Percentiles rank a stretch among this genome's conserved stretches.
Conservation (phyloP, 2,113 vertebrate species). For the Gnathonemus longibarbis region DNA sequence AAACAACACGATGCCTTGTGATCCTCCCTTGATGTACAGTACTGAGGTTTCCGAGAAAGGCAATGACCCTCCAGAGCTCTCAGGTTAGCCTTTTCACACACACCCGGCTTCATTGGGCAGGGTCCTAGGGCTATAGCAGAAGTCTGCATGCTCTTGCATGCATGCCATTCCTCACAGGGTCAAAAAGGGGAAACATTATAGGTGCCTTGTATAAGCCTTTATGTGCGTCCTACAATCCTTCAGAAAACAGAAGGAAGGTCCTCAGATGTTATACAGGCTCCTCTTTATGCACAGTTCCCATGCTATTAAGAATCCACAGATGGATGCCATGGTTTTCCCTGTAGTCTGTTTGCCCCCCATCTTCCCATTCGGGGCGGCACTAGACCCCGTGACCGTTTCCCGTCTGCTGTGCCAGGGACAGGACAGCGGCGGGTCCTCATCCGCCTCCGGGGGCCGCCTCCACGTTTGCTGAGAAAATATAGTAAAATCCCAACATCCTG, state of each 20-base stretch:
- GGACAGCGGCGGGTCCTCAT: conserved; percentile 7
- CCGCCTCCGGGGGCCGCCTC: neutral
- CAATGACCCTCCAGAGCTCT: conserved; percentile 21
- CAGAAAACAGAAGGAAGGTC: conserved; percentile 28
- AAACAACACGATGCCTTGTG: neutral
- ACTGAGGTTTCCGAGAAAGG: conserved; percentile 23
- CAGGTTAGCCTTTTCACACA: conserved; percentile 48
- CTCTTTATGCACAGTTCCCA: conserved; percentile 47
- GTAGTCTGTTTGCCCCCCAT: neutral
- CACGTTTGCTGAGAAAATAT: conserved; percentile 32
- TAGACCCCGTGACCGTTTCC: neutral
- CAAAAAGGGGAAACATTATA: conserved; percentile 49
- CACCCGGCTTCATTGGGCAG: conserved; percentile 53
- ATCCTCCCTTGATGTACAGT: conserved; percentile 23
- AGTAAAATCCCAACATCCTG: conserved; percentile 27
- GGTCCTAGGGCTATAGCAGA: conserved; percentile 48
- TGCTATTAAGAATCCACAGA: conserved; percentile 38
- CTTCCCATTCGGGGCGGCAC: neutral
- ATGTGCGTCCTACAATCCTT: conserved; percentile 34
- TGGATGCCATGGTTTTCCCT: conserved; percentile 22
- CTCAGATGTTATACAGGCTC: conserved; percentile 33
- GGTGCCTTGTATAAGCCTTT: conserved; percentile 60
- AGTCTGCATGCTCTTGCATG: conserved; percentile 49
- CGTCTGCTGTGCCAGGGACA: neutral
- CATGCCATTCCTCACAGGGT: conserved; percentile 50